Base-by-base conservation (phyloP, 2,113 vertebrate species). In the Stomatorhinus ivindoensis region DNA sequence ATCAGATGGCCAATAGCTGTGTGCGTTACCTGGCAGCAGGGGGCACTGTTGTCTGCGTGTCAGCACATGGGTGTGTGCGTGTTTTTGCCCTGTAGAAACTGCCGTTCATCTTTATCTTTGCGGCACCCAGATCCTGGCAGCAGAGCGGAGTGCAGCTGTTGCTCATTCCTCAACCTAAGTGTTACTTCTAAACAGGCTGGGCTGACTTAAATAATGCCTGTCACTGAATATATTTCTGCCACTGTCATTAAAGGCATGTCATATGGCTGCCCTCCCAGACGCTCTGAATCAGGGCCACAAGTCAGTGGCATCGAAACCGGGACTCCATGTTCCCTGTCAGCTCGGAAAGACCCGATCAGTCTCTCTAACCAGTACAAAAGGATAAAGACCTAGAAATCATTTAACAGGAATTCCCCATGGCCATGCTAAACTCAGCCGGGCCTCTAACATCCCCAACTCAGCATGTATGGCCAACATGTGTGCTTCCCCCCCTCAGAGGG, bases 21-120 rank as follows among this genome's bases (percentile, higher is more conserved):
- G 19, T 24, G 19, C 65, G 4, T 44, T 65, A 11, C 47, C 87
- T 13, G n/a, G 27, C 87, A 88, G 87, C 65, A 88, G 87, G 65
- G 65, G 87, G 61, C 65, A 3, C 61, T 88, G 87, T 88, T 88
- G 61, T 87, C n/a, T 88, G 73, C 48, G 51, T 61, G 50, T 19
- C 1, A 39, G 39, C 35, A 9, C 89, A 24, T 80, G 73, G 8
- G 73, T 21, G 73, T 42, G 35, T 19, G 35, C 6, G 15, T 80
- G 69, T 76, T 42, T 42, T 17, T 42, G 35, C 35, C 35, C 73
- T 80, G 35, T 42, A 2, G 31, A 42, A 6, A 39, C 10, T 5
- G 31, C 17, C 4, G 6, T 42, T 76, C 31, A 17, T 76, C 69
- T 76, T 76, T 35, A 73, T 35, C 65, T 73, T 73, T 73, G 65